Base-by-base conservation (phyloP, 2,797 vertebrate genomes). In the Sebastiscus tertius region DNA sequence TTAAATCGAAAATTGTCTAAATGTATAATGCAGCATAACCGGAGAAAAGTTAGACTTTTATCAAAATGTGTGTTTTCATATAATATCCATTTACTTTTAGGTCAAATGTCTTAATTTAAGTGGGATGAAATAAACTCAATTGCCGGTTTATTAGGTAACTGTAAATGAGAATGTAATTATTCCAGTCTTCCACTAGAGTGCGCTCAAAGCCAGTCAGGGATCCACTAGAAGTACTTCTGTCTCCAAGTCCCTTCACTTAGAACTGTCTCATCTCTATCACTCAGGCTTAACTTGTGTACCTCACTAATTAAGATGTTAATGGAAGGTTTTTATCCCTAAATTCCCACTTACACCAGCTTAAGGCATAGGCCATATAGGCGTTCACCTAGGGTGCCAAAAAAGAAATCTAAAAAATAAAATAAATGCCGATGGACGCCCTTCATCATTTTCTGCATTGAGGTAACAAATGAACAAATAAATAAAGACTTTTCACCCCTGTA, bases 111-210 rank as follows among this genome's bases (percentile, higher is more conserved):
- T 20, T 20, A 12, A n/a, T 31, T 29, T 56, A 36, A 54, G 31
- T 65, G 24, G 31, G n/a, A 14, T 68, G 13, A 29, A 42, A 39
- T 33, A 26, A 13, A 36, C 31, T 29, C 3, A 9, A 8, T 46
- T 42, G 11, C 34, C 1, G 29, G 7, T 62, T 52, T 36, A 27
- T 29, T 14, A 39, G 12, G 26, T 46, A 16, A 27, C 2, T n/a
- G 5, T 6, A 31, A 13, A 68, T 36, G 12, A 14, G 14, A 1
- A 3, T 75, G 75, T 33, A 77, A 56, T 76, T 68, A 10, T 18
- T 55, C 6, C 46, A 24, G 6, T 26, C 14, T 1, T 54, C 86
- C 90, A 90, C 80, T 59, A 88, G 91, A 87, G 86, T 2, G 83
- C 2, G 14, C 77, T 88, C 75, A 79, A 39, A 60, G 49, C 56